Percentiles rank a stretch among this genome's conserved stretches.
Evolutionary conservation across 2,797 vertebrate genomes (phyloP).

Genomic region (Naso thynnoides): DNA sequence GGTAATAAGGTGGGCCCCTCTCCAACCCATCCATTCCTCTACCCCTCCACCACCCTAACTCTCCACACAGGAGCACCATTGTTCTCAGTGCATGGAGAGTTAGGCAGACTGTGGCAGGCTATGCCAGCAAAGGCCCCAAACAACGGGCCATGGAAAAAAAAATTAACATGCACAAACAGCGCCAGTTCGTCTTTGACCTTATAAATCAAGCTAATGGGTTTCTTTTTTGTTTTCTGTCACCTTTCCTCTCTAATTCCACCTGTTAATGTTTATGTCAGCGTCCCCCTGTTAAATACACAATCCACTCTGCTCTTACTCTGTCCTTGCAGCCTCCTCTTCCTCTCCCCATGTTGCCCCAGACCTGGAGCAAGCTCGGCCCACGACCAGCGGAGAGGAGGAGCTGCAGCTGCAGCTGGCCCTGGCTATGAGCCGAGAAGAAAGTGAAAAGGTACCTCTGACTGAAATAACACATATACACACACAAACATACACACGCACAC

Average conservation of each 20-base stretch:
- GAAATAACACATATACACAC: conserved; percentile 21
- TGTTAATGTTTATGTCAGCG: conserved; percentile 34
- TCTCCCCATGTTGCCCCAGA: conserved; percentile 89
- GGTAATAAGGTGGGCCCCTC: conserved; percentile 70
- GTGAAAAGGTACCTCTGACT: conserved; percentile 90
- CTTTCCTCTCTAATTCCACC: conserved; percentile 15
- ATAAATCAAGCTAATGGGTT: conserved; percentile 55
- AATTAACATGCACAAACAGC: conserved; percentile 80
- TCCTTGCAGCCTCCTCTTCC: conserved; percentile 80
- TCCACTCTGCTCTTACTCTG: conserved; percentile 71
- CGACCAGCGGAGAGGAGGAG: conserved; percentile 95
- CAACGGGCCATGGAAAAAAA: conserved; percentile 68
- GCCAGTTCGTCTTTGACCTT: conserved; percentile 61
- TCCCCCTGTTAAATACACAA: conserved; percentile 30
- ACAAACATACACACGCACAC: conserved; percentile 37
- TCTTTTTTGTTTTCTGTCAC: conserved; percentile 35
- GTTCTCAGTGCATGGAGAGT: conserved; percentile 78
- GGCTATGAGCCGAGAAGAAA: conserved; percentile 97
- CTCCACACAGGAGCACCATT: conserved; percentile 83
- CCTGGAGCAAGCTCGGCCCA: conserved; percentile 93
- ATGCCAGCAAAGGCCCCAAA: conserved; percentile 77
- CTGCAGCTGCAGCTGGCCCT: conserved; percentile 95
- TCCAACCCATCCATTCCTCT: conserved; percentile 70
- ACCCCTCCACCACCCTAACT: conserved; percentile 58
- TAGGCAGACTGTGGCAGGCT: conserved; percentile 73